Conservation (phyloP, 2,888 invertebrate genomes). For the Syrphus vitripennis region DNA sequence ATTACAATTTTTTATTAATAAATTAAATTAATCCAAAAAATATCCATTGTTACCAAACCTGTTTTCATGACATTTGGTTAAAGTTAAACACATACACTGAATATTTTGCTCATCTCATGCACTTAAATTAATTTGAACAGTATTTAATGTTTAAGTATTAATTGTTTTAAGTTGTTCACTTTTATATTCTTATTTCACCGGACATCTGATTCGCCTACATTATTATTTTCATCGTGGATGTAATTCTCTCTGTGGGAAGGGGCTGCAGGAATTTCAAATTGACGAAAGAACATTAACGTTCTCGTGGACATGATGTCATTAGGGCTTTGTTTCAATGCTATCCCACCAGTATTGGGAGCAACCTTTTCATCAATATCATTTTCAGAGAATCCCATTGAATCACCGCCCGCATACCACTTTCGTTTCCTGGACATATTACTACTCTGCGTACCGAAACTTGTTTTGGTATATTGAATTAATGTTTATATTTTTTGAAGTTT, state of each 20-base stretch:
- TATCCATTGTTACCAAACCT: not conserved
- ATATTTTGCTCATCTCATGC: not conserved
- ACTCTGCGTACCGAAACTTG: not conserved
- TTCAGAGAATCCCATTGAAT: slow-evolving; percentile 43
- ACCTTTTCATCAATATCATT: slow-evolving; percentile 22
- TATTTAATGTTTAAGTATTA: not conserved
- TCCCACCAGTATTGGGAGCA: not conserved
- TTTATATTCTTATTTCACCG: slow-evolving; percentile 2
- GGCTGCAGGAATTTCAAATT: slow-evolving; percentile 10
- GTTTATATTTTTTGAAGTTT: slow-evolving; percentile 4
- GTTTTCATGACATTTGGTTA: slow-evolving; percentile 4
- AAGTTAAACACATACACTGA: not conserved
- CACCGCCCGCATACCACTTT: slow-evolving; percentile 56
- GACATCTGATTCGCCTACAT: slow-evolving; percentile 34
- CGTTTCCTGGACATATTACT: slow-evolving; percentile 57
- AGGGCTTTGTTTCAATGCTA: slow-evolving; percentile 14
- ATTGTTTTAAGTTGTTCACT: not conserved
- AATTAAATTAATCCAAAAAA: not conserved
- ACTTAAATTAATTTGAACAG: slow-evolving; percentile 18
- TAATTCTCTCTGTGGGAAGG: slow-evolving; percentile 27
- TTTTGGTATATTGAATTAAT: not conserved
- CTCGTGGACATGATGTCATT: slow-evolving; percentile 40
- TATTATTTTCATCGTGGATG: slow-evolving; percentile 63
- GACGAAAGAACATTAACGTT: slow-evolving; percentile 46
- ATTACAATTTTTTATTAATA: slow-evolving; percentile 5